Base-by-base conservation (phyloP, 1,140 invertebrate genomes). In the Sycophaga agraensis region DNA sequence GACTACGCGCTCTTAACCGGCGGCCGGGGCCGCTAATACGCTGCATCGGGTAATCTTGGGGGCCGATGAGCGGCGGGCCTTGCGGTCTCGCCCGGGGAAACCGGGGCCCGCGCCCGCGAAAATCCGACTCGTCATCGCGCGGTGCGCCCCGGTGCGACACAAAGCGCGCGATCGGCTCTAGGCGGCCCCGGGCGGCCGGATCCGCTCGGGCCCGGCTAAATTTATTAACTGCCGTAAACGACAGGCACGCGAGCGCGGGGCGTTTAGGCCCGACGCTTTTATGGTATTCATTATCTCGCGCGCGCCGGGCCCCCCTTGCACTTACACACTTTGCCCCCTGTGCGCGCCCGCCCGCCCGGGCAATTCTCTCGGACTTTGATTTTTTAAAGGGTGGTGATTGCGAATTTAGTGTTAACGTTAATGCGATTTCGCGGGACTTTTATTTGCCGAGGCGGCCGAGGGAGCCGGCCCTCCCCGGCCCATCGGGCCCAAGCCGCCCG, bases 1-100 rank as follows among this genome's bases (percentile, higher is more conserved):
- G 77, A 81, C 78, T 81, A 81, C 78, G 63, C 66, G 40, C 72
- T 77, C 71, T 78, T 80, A 79, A 81, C 77, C 70, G 72, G 67
- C 39, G 24, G 39, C 40, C 14, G 24, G n/a, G n/a, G n/a, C n/a
- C n/a, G n/a, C n/a, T n/a, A n/a, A n/a, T n/a, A n/a, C n/a, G n/a
- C n/a, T n/a, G n/a, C n/a, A n/a, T n/a, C n/a, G n/a, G n/a, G n/a
- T n/a, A n/a, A n/a, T n/a, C n/a, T n/a, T n/a, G n/a, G n/a, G n/a
- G n/a, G n/a, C n/a, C n/a, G n/a, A 31, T 31, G 28, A 31, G 28
- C 28, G 28, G 28, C 28, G 28, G 28, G 28, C 28, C 5, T 31
- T 31, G 28, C 28, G 11, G n/a, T n/a, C n/a, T 31, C 28, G 28
- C 4, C 4, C 5, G 28, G 4, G 11, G 28, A 31, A 31, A 31